Percentiles rank a stretch among this genome's conserved stretches.
phyloP scores from a whole-genome alignment of 2,797 vertebrate genomes.

The Urosaurus nigricauda region DNA sequence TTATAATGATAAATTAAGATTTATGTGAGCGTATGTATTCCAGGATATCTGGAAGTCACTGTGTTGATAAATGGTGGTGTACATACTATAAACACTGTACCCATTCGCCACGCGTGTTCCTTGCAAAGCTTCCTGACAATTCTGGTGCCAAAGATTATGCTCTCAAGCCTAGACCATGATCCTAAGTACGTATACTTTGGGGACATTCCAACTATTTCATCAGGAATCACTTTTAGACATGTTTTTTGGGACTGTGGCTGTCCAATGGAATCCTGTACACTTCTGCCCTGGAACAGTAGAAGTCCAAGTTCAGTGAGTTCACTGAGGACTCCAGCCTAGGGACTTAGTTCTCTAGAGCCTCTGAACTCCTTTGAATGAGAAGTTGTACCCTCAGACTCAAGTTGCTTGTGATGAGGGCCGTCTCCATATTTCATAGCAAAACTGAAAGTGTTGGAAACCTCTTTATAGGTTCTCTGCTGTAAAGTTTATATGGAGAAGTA shows the following conservation, averaged over 20 bases:
- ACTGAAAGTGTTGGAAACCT: too few relatives aligned
- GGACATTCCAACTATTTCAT: neutral
- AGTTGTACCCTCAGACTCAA: too few relatives aligned
- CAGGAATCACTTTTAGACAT: neutral
- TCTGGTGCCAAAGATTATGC: neutral
- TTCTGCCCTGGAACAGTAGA: too few relatives aligned
- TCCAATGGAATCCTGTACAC: neutral
- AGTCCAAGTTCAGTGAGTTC: too few relatives aligned
- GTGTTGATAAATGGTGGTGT: neutral
- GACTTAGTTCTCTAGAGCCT: too few relatives aligned
- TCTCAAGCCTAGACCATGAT: neutral
- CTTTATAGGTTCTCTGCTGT: too few relatives aligned
- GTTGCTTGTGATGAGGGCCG: too few relatives aligned
- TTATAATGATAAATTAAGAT: neutral
- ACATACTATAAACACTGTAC: neutral
- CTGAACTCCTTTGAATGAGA: too few relatives aligned
- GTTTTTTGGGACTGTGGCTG: neutral
- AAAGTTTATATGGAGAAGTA: too few relatives aligned
- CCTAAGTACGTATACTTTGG: neutral
- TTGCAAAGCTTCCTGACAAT: neutral
- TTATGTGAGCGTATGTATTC: neutral
- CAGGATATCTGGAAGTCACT: neutral
- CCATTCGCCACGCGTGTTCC: neutral
- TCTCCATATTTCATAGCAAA: too few relatives aligned
- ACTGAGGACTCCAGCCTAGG: too few relatives aligned